Base-by-base conservation (phyloP, 1,140 invertebrate species). In the Hyles euphorbiae region DNA sequence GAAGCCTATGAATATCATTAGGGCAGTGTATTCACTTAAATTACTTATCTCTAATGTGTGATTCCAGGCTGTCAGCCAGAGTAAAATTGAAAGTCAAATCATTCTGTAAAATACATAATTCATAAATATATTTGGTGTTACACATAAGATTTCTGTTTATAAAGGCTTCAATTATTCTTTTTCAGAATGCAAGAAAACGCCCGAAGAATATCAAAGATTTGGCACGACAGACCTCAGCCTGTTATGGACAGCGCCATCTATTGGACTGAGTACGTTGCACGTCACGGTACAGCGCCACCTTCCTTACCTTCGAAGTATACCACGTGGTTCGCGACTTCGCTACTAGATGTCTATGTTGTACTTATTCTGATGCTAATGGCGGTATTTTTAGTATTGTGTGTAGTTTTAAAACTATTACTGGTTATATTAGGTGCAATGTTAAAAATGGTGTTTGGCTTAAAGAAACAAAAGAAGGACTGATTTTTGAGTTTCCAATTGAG, bases 221-320 rank as follows among this genome's bases (percentile, higher is more conserved):
- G 89, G 69, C 85, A 84, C 5, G 83, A 88, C 47, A 74, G 90
- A 10, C 89, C 90, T 0, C 60, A 81, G 22, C 53, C 81, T 0
- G 85, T 87, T 3, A 64, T 91, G 58, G 81, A 90, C 0, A 79
- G 83, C 61, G 90, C 90, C 36, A 78, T 90, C 71, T 91, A 88
- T 78, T 91, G 90, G 90, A 85, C 90, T 6, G 90, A 91, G 68
- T 87, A 91, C 43, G 86, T 91, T 62, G 72, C 90, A 4, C 78
- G 81, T 22, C 77, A 89, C 8, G 68, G 81, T 36, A 72, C 74
- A 0, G 75, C 77, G 22, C 79, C 84, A 3, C 70, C 70, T 9
- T 53, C 72, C 12, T 50, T 78, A 8, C 76, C 78, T 1, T 59
- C 69, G 0, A 72, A 76, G 49, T 60, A 59, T 4, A 73, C 34